Conservation (phyloP, 2,797 vertebrate genomes). For the Cottoperca gobio region DNA sequence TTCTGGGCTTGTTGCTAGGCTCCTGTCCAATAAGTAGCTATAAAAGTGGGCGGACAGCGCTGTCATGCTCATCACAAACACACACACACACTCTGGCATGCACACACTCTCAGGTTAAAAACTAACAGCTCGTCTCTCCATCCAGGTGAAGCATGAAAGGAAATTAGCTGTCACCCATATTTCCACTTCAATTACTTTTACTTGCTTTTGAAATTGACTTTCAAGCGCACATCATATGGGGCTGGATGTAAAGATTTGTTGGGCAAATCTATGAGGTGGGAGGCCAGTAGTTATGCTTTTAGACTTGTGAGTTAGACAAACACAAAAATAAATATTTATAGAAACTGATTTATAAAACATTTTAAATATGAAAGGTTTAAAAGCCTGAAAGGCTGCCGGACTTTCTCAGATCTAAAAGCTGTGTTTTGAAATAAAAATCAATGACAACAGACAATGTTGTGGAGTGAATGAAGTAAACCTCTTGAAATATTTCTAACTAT, state of each 20-base stretch:
- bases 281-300: slow-evolving; percentile 10
- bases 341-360: too few species aligned
- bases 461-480: not conserved
- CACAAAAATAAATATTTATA: too few species aligned
- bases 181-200: slow-evolving; percentile 64
- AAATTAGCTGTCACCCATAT: slow-evolving; percentile 57
- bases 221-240: slow-evolving; percentile 20
- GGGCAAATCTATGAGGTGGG: slow-evolving; percentile 12
- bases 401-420: slow-evolving; percentile 29
- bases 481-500: slow-evolving; percentile 16
- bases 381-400: slow-evolving; percentile 2
- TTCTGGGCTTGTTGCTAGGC: slow-evolving; percentile 48
- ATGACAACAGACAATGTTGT: slow-evolving; percentile 6
- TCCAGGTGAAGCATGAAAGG: slow-evolving; percentile 57
- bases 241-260: slow-evolving; percentile 33
- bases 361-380: too few species aligned
- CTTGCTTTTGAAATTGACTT: slow-evolving; percentile 59
- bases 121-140: slow-evolving; percentile 23
- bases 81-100: slow-evolving; percentile 5
- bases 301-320: not conserved
- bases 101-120: slow-evolving; percentile 26
- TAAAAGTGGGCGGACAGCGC: slow-evolving; percentile 51
- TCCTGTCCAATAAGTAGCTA: slow-evolving; percentile 59
- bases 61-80: slow-evolving; percentile 38
- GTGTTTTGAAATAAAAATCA: slow-evolving; percentile 11